Evolutionary conservation across 2,113 vertebrate species (phyloP).

Genomic region (Oophaga pumilio): DNA sequence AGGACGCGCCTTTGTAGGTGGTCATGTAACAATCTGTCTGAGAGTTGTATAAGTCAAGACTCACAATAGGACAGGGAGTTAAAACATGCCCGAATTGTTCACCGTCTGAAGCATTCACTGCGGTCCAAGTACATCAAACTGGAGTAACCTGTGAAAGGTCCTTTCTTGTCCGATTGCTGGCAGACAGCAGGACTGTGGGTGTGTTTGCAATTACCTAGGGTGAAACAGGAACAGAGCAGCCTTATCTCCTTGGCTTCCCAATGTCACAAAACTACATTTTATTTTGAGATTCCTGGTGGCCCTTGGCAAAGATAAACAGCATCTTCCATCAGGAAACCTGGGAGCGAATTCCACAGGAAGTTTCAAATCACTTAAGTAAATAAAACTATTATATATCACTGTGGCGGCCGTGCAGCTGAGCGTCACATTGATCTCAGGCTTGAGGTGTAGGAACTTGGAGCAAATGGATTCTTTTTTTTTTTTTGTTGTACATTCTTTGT

Average conservation of each 20-base stretch:
- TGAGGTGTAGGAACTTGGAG: constrained; percentile 63
- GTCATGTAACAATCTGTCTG: constrained; percentile 12
- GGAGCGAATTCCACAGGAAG: constrained; percentile 98
- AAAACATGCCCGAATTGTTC: constrained; percentile 16
- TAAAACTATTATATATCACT: constrained; percentile 79
- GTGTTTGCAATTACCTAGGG: constrained; percentile 78
- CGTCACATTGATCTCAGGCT: constrained; percentile 62
- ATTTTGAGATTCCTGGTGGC: constrained; percentile 98
- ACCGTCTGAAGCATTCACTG: neutral
- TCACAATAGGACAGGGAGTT: constrained; percentile 34
- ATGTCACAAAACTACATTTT: constrained; percentile 89
- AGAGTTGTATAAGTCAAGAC: constrained; percentile 12
- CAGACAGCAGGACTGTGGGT: constrained; percentile 71
- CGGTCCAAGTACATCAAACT: constrained; percentile 40
- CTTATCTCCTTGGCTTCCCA: constrained; percentile 87
- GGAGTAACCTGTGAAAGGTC: constrained; percentile 60
- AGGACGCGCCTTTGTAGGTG: constrained; percentile 36
- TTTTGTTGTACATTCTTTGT: constrained; percentile 47
- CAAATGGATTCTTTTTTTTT: constrained; percentile 40
- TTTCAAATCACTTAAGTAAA: constrained; percentile 99
- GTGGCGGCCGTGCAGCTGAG: constrained; percentile 66
- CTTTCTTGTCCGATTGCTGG: constrained; percentile 70
- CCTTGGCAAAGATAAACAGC: constrained; percentile 99
- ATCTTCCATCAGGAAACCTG: constrained; percentile 99
- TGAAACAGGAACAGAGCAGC: constrained; percentile 88